Percentiles rank a stretch among this genome's conserved stretches.
These are phyloP conservation scores for Drosophila hamatofila DNA, from an alignment of 2,888 invertebrate genomes.

Conservation along the genomic window DNA sequence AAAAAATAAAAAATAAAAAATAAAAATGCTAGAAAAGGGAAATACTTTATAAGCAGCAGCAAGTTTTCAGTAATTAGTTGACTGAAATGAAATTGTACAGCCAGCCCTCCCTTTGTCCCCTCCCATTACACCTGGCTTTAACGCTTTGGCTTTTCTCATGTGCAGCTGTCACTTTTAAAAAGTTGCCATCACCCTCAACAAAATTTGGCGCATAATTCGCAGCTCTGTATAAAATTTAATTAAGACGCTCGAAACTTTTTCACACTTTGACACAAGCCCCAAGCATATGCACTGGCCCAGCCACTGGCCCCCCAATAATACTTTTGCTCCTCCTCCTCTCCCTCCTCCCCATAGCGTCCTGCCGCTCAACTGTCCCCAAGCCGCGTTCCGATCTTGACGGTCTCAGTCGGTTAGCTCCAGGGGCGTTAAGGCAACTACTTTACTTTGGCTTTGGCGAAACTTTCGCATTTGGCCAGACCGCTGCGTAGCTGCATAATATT, in stretches of 20 bases:
- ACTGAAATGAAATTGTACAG: conserved; percentile 52
- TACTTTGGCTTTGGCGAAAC: conserved; percentile 69
- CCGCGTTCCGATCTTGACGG: conserved; percentile 42
- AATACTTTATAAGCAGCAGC: conserved; percentile 50
- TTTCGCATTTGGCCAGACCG: conserved; percentile 59
- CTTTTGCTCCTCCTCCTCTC: not conserved
- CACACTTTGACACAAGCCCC: conserved; percentile 76
- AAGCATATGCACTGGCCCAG: conserved; percentile 57
- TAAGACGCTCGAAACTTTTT: conserved; percentile 76
- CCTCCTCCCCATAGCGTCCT: not conserved
- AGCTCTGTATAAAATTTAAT: conserved; percentile 73
- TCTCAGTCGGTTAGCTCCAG: conserved; percentile 53
- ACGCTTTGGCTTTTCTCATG: conserved; percentile 46
- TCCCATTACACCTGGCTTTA: not conserved
- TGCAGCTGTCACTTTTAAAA: conserved; percentile 77
- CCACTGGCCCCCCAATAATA: conserved; percentile 4
- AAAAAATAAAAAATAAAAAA: not conserved
- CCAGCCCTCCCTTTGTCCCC: not conserved
- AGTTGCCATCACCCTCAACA: conserved; percentile 57
- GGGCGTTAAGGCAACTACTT: conserved; percentile 74
- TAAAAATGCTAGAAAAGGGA: conserved; percentile 5
- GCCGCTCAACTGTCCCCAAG: conserved; percentile 19
- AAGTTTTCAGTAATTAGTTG: conserved; percentile 64
- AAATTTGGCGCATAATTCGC: conserved; percentile 60
- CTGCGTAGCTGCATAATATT: conserved; percentile 50